phyloP scores from a whole-genome alignment of 2,888 invertebrate genomes.

The Phengaris alcon region DNA sequence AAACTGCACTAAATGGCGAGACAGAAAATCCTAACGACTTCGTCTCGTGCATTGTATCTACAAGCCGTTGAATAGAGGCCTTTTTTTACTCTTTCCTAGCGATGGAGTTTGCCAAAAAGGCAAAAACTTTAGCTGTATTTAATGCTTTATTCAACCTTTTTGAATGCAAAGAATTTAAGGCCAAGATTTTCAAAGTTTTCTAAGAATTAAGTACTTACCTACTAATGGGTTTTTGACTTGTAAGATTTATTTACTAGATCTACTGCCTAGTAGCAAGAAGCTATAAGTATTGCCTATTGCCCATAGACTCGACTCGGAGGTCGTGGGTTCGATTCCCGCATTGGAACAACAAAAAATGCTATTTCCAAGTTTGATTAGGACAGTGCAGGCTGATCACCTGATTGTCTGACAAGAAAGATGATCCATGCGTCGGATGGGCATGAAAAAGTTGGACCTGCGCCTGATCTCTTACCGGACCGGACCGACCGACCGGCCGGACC shows the following conservation, averaged over 20 bases:
- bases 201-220: background rate
- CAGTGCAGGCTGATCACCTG: no score
- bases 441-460: no score
- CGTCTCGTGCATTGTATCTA: slow-evolving; percentile 21
- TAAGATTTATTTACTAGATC: background rate
- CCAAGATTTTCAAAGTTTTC: slow-evolving; percentile 9
- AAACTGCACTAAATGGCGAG: slow-evolving; percentile 12
- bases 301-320: no score
- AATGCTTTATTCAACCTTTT: slow-evolving; percentile 7
- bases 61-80: slow-evolving; percentile 20
- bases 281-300: background rate
- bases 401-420: no score
- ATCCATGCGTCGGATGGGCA: no score
- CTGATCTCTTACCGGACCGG: no score
- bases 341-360: no score
- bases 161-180: slow-evolving; percentile 1
- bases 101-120: slow-evolving; percentile 14
- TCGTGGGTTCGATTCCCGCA: no score
- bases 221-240: background rate
- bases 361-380: no score
- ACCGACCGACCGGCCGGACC: no score
- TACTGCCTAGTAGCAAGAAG: background rate
- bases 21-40: slow-evolving; percentile 14
- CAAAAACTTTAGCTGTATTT: background rate
- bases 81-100: background rate